These are phyloP conservation scores for Zonitis immaculata DNA, from an alignment of 2,888 invertebrate species.

Conservation along the genomic window DNA sequence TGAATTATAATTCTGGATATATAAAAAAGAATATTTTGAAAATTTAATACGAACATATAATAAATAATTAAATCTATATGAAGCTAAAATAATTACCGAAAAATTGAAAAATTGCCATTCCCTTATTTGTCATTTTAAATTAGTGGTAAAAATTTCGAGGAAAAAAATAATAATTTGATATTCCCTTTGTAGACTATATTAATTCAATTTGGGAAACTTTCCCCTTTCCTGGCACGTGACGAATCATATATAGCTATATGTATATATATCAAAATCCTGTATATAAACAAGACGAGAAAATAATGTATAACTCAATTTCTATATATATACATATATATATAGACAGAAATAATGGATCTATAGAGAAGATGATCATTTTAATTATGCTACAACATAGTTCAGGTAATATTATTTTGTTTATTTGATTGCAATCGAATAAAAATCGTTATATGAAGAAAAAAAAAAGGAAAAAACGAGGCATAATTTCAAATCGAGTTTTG, in stretches of 20 bases:
- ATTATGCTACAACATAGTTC: too few relatives aligned
- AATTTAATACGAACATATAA: not conserved
- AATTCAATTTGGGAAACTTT: constrained; percentile 18
- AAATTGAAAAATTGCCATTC: not conserved
- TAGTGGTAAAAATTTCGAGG: constrained; percentile 6
- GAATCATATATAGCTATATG: constrained; percentile 13
- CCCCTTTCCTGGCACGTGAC: constrained; percentile 15
- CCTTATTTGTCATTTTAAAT: not conserved
- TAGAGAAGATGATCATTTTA: too few relatives aligned
- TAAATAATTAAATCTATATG: constrained; percentile 7
- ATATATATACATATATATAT: too few relatives aligned
- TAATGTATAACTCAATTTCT: too few relatives aligned
- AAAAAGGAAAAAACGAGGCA: too few relatives aligned
- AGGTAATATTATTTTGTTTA: too few relatives aligned
- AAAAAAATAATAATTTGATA: constrained; percentile 16
- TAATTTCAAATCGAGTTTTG: constrained; percentile 34
- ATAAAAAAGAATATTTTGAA: not conserved
- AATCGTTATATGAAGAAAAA: too few relatives aligned
- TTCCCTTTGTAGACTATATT: constrained; percentile 15
- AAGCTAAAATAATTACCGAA: constrained; percentile 10
- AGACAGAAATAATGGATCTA: too few relatives aligned
- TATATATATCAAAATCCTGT: constrained; percentile 5
- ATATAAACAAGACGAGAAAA: not conserved
- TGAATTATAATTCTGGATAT: constrained; percentile 5
- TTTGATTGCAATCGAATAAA: too few relatives aligned